phyloP scores from a whole-genome alignment of 2,797 vertebrate species.

The Sebastes dallii region DNA sequence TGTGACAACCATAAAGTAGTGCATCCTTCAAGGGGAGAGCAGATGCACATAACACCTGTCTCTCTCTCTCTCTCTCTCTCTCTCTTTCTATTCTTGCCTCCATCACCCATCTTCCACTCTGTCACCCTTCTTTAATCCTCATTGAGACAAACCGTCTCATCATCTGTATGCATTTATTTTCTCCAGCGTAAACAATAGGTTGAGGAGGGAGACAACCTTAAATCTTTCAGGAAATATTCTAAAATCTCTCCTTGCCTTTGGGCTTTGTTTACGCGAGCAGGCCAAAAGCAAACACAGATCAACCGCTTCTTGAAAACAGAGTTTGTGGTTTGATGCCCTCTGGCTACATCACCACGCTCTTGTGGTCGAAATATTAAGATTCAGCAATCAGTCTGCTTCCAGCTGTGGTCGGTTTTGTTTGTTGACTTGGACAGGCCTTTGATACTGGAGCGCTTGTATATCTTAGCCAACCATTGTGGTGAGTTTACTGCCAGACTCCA shows the following conservation, averaged over 20 bases:
- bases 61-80: not conserved
- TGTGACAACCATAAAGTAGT: not conserved
- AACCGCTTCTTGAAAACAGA: slow-evolving; percentile 13
- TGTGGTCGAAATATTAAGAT: slow-evolving; percentile 26
- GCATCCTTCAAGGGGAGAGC: not conserved
- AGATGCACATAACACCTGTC: not conserved
- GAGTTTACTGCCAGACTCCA: not conserved
- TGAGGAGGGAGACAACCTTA: not conserved
- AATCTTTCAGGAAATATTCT: slow-evolving; percentile 18
- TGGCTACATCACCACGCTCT: not conserved
- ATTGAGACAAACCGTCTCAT: slow-evolving; percentile 28
- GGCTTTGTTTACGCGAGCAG: slow-evolving; percentile 35
- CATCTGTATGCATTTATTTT: slow-evolving; percentile 20
- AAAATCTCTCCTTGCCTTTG: not conserved
- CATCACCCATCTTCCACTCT: not conserved
- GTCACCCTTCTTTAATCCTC: not conserved
- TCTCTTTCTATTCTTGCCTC: not conserved
- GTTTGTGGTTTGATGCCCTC: slow-evolving; percentile 15
- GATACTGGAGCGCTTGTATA: slow-evolving; percentile 1
- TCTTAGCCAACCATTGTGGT: slow-evolving; percentile 4
- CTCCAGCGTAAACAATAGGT: slow-evolving; percentile 31
- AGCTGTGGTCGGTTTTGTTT: slow-evolving; percentile 23
- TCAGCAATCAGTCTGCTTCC: slow-evolving; percentile 17
- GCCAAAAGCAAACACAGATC: slow-evolving; percentile 22
- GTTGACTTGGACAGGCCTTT: slow-evolving; percentile 12